Base-by-base conservation (phyloP, 2,888 invertebrate species). In the Lacanobia oleracea region DNA sequence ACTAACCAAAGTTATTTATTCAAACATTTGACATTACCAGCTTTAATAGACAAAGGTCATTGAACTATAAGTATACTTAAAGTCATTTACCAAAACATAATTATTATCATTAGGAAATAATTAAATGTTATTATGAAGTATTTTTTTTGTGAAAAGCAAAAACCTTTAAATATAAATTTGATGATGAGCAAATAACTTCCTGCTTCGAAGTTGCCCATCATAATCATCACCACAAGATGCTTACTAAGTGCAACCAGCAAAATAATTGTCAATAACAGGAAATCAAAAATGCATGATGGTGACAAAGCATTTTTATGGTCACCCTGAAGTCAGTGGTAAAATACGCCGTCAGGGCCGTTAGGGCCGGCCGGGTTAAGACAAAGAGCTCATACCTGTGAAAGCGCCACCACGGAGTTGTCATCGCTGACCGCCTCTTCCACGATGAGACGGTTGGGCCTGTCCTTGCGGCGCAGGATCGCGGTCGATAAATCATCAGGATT, bases 351-450 rank as follows among this genome's bases (percentile, higher is more conserved):
- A 61, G 57, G 23, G 56, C n/a, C 45, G 10, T 51, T 71, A 56
- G 57, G 23, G 40, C 12, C 23, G 61, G 48, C 27, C 33, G 27
- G 43, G 18, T 18, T 37, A 67, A 67, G 80, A 85, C 79, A 79
- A 84, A 84, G 81, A 62, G 69, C 56, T 72, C 90, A 91, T 91
- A 98, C 98, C 97, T 99, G 99, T 85, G 99, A 99, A 80, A 99
- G 96, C 43, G 99, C 98, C 79, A 99, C 99, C 80, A 99, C 99
- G 0, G 99, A 99, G 94, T 99, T 99, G 94, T 99, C 99, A 97
- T 99, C 99, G 94, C 99, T 99, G 88, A 98, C 98, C 48, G 99
- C 99, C 94, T 99, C 99, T 92, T 99, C 99, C 27, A 99, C 99
- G 90, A 99, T 97, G 83, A 99, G 97, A 91, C 99, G 98, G 96